These are phyloP conservation scores for Bucco capensis DNA, from an alignment of 2,113 vertebrate genomes.

Conservation along the genomic window DNA sequence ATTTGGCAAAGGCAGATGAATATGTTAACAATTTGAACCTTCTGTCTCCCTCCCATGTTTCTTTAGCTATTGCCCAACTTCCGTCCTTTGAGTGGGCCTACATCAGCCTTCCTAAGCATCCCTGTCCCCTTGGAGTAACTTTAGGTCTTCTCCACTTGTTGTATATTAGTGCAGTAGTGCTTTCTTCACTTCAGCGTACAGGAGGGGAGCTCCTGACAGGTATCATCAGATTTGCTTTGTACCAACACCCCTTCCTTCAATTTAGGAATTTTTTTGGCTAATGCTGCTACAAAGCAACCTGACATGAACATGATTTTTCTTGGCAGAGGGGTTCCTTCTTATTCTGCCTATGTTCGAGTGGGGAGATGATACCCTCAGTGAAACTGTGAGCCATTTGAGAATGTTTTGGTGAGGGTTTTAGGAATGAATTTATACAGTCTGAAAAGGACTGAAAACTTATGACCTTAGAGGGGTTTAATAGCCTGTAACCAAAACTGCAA, in stretches of 20 bases:
- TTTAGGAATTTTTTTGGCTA: background rate
- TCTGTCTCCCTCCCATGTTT: background rate
- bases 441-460: background rate
- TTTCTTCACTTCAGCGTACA: background rate
- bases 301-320: background rate
- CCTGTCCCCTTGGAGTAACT: background rate
- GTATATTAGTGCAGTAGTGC: background rate
- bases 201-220: background rate
- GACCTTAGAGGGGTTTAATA: background rate
- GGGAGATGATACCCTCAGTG: background rate
- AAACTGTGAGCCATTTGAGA: background rate
- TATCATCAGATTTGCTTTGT: background rate
- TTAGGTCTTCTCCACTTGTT: background rate
- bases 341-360: background rate
- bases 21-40: background rate
- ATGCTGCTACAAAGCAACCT: background rate
- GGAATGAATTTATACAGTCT: background rate
- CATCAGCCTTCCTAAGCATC: background rate
- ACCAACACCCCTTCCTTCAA: background rate
- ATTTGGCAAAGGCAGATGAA: constrained; percentile 13
- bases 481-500: constrained; percentile 16
- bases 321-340: background rate
- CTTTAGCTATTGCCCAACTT: background rate
- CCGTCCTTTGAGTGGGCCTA: background rate
- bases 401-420: background rate